These are phyloP conservation scores for Ectemnius lituratus DNA, from an alignment of 2,888 invertebrate species.

Conservation along the genomic window DNA sequence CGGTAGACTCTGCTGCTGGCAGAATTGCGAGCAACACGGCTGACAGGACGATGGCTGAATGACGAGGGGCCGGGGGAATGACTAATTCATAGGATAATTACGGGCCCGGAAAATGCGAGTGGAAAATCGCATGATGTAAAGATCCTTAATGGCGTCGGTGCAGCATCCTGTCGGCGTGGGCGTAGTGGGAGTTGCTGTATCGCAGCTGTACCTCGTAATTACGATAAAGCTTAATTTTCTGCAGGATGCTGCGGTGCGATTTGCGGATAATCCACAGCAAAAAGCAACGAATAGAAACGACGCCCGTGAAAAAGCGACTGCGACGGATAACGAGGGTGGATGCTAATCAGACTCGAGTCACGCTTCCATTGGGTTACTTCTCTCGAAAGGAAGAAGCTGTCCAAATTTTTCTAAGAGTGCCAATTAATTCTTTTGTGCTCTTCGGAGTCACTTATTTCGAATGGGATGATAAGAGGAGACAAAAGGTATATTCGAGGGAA, in stretches of 20 bases:
- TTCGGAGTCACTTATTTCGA: too few relatives aligned
- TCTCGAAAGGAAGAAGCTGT: too few relatives aligned
- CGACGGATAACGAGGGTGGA: too few relatives aligned
- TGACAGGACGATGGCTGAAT: not conserved
- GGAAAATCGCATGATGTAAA: conserved; percentile 52
- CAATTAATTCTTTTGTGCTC: too few relatives aligned
- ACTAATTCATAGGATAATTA: conserved; percentile 60
- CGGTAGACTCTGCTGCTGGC: not conserved
- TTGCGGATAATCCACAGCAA: conserved; percentile 24
- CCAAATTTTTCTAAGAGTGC: too few relatives aligned
- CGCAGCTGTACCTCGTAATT: conserved; percentile 48
- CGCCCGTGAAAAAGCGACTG: too few relatives aligned
- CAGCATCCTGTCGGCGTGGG: conserved; percentile 19
- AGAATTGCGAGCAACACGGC: not conserved
- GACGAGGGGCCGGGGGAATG: conserved; percentile 24
- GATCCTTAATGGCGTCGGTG: conserved; percentile 53
- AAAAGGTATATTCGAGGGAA: conserved; percentile 21
- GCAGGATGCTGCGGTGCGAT: conserved; percentile 32
- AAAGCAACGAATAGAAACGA: not conserved
- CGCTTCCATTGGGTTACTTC: too few relatives aligned
- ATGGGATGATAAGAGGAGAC: too few relatives aligned
- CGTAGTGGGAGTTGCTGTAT: conserved; percentile 32
- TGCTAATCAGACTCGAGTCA: too few relatives aligned
- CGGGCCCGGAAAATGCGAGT: conserved; percentile 46
- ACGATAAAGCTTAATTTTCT: conserved; percentile 57